Conservation (phyloP, 2,797 vertebrate genomes). For the Hypotaenidia philippensis region DNA sequence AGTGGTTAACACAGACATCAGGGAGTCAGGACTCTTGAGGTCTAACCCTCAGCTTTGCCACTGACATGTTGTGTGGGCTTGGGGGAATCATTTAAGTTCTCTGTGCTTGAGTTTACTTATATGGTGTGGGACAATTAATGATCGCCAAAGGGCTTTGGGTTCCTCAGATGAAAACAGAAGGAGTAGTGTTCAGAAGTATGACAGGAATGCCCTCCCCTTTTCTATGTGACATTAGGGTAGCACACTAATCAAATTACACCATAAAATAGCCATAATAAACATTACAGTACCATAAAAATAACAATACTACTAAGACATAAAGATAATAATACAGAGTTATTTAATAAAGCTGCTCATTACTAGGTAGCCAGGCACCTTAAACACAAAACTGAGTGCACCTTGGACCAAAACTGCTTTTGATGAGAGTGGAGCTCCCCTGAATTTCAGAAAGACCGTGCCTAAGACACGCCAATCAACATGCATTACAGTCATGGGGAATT, state of each 20-base stretch:
- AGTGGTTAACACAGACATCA: conserved; percentile 30
- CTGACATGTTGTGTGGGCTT: conserved; percentile 68
- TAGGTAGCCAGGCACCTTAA: conserved; percentile 26
- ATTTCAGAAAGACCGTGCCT: not conserved
- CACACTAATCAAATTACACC: conserved; percentile 65
- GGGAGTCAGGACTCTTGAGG: conserved; percentile 27
- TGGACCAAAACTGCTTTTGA: conserved; percentile 17
- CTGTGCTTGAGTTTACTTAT: conserved; percentile 59
- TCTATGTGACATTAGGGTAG: conserved; percentile 58
- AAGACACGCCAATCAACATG: not conserved
- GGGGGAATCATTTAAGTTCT: conserved; percentile 56
- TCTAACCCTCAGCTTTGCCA: conserved; percentile 36
- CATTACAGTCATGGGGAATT: not conserved
- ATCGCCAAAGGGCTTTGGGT: conserved; percentile 64
- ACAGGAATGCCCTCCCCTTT: conserved; percentile 64
- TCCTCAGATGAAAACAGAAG: conserved; percentile 65
- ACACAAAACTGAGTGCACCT: conserved; percentile 34
- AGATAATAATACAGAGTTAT: conserved; percentile 61
- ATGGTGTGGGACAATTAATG: conserved; percentile 69
- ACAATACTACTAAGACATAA: conserved; percentile 65
- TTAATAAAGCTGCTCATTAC: conserved; percentile 58
- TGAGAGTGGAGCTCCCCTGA: not conserved
- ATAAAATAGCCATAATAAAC: conserved; percentile 69
- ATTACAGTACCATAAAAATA: conserved; percentile 68
- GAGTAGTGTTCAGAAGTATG: conserved; percentile 56